Evolutionary conservation across 2,113 vertebrate species (phyloP).

Genomic region (Oreocharis arfaki): DNA sequence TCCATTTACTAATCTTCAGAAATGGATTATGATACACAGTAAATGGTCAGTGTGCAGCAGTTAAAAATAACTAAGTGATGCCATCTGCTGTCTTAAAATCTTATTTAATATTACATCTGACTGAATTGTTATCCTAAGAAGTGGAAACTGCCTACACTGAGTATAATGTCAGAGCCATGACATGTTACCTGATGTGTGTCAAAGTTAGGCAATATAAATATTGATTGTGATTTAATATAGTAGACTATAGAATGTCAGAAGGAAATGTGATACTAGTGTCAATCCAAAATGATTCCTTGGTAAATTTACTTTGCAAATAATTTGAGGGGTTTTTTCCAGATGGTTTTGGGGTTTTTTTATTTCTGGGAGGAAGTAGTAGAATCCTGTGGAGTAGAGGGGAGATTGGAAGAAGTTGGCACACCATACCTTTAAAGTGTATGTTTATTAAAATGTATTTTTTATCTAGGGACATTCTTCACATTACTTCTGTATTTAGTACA

Average conservation of each 20-base stretch:
- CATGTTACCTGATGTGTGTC: not conserved
- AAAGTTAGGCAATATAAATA: not conserved
- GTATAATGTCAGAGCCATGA: not conserved
- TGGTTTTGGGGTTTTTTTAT: not conserved
- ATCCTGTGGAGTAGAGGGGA: not conserved
- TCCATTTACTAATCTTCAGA: not conserved
- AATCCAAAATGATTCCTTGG: not conserved
- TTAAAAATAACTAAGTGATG: conserved; percentile 55
- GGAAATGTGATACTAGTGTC: not conserved
- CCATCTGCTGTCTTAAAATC: conserved; percentile 59
- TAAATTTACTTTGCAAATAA: not conserved
- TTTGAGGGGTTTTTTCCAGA: not conserved
- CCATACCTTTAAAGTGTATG: not conserved
- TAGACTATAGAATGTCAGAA: not conserved
- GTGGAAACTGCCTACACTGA: not conserved
- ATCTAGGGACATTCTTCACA: not conserved
- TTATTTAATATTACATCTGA: not conserved
- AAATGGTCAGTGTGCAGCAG: not conserved
- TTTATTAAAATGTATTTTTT: not conserved
- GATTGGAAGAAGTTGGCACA: not conserved
- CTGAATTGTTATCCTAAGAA: not conserved
- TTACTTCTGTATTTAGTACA: not conserved
- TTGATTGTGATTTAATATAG: not conserved
- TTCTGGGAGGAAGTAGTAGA: not conserved
- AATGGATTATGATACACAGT: not conserved